Conservation (phyloP, 37 sponge, comb jelly and placozoan species). For the Diacarnus erythraeanus region DNA sequence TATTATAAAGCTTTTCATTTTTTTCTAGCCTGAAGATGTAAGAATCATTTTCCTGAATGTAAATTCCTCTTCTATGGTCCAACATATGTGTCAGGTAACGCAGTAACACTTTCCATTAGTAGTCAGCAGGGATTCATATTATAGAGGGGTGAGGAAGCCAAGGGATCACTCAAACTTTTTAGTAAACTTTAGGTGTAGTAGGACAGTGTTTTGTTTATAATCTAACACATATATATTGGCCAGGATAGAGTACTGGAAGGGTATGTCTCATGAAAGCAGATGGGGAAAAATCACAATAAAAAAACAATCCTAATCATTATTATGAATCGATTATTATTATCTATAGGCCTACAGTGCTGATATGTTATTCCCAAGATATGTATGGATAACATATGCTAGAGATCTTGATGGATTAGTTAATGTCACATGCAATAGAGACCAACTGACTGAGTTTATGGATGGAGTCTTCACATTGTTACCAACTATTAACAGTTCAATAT, state of each 20-base stretch:
- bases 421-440: neutral
- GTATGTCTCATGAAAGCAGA: too few species aligned
- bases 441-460: neutral
- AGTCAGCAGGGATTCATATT: too few species aligned
- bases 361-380: neutral
- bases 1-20: too few species aligned
- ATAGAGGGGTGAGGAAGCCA: too few species aligned
- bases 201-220: too few species aligned
- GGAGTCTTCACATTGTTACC: neutral
- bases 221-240: too few species aligned
- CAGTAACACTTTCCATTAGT: neutral
- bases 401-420: neutral
- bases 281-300: too few species aligned
- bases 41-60: neutral
- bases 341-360: neutral
- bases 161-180: too few species aligned
- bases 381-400: neutral
- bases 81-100: neutral
- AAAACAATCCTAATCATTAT: too few species aligned
- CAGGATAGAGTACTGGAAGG: too few species aligned
- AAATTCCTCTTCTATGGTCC: neutral
- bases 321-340: neutral
- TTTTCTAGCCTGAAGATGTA: slow-evolving; percentile 1
- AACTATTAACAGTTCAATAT: neutral
- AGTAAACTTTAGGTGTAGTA: too few species aligned